A percentile compares a stretch with the other conserved stretches of the same genome.
phyloP scores from a whole-genome alignment of 2,888 invertebrate genomes.

The Schrankia costaestrigalis region DNA sequence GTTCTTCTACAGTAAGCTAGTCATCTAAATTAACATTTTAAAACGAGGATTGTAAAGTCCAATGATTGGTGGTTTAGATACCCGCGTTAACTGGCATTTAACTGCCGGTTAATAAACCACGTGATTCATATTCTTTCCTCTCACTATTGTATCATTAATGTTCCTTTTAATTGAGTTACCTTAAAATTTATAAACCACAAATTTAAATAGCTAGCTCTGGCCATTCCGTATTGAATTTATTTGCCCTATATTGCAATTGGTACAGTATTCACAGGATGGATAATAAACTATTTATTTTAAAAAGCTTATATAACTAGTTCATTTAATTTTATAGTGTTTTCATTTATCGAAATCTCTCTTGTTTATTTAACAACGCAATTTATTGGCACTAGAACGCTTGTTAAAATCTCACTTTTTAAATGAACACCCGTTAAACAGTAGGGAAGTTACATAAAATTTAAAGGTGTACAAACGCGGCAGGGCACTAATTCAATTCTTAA shows the following conservation, averaged over 20 bases:
- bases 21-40: slow-evolving; percentile 36
- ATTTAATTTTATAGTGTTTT: slow-evolving; percentile 7
- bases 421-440: too few species aligned
- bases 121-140: slow-evolving; percentile 40
- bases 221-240: slow-evolving; percentile 21
- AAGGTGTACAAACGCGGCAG: too few species aligned
- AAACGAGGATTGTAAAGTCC: slow-evolving; percentile 37
- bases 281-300: slow-evolving; percentile 18
- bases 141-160: slow-evolving; percentile 24
- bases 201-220: slow-evolving; percentile 25
- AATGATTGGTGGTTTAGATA: slow-evolving; percentile 36
- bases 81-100: slow-evolving; percentile 25
- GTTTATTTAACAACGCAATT: too few species aligned
- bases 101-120: slow-evolving; percentile 40
- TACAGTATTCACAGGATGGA: slow-evolving; percentile 9
- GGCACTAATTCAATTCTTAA: too few species aligned
- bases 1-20: too few species aligned
- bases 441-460: too few species aligned
- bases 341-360: slow-evolving; percentile 1
- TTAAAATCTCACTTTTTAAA: too few species aligned
- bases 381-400: too few species aligned
- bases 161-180: slow-evolving; percentile 41
- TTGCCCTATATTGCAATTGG: slow-evolving; percentile 9
- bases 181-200: slow-evolving; percentile 36
- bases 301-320: slow-evolving; percentile 2